Conservation (phyloP, 2,797 vertebrate species). For the Rhynchonycteris naso region DNA sequence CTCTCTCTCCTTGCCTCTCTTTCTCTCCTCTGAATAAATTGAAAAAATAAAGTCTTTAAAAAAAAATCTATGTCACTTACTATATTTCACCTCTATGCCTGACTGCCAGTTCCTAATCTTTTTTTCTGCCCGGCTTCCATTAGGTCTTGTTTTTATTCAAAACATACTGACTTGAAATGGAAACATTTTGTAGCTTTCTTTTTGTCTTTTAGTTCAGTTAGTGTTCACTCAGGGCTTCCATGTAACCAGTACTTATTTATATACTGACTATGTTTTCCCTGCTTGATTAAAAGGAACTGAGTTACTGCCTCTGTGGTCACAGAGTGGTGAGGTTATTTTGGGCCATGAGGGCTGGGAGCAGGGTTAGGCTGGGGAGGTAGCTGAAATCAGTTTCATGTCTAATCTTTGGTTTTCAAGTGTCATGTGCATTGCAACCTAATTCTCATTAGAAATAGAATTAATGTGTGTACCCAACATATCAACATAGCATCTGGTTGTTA, state of each 20-base stretch:
- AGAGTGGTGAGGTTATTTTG: slow-evolving; percentile 70
- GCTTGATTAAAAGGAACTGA: slow-evolving; percentile 66
- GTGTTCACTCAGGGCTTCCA: slow-evolving; percentile 6
- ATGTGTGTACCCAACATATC: background rate
- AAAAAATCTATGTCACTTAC: background rate
- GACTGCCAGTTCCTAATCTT: background rate
- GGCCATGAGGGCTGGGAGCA: background rate
- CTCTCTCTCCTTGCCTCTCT: no score
- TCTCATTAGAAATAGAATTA: slow-evolving; percentile 46
- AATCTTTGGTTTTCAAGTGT: slow-evolving; percentile 48
- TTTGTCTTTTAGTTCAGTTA: slow-evolving; percentile 67
- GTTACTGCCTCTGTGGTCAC: slow-evolving; percentile 34
- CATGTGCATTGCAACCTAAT: background rate
- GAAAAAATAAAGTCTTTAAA: no score
- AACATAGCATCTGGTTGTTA: background rate
- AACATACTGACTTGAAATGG: background rate
- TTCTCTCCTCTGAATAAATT: no score
- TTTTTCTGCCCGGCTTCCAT: background rate
- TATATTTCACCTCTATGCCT: slow-evolving; percentile 15
- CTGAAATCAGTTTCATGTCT: slow-evolving; percentile 20
- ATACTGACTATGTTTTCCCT: slow-evolving; percentile 52
- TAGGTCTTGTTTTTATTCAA: slow-evolving; percentile 29
- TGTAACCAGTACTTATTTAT: slow-evolving; percentile 51
- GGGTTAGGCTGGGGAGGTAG: slow-evolving; percentile 26
- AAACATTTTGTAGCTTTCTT: slow-evolving; percentile 37